phyloP scores from a whole-genome alignment of 2,113 vertebrate genomes.

The Halichoeres trimaculatus region DNA sequence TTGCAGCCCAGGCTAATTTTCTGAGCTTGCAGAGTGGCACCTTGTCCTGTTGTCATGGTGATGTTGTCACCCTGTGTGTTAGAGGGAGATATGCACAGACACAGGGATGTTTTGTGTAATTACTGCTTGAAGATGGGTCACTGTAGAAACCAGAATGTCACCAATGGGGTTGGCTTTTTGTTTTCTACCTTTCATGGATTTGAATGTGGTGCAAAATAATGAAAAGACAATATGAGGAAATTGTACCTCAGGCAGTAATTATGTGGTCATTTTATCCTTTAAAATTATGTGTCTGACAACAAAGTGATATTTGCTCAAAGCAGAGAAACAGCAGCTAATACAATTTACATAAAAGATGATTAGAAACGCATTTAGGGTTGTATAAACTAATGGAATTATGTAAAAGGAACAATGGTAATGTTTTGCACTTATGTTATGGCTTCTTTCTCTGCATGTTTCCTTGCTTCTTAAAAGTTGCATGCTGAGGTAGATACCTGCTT shows the following conservation, averaged over 20 bases:
- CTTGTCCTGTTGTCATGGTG: slow-evolving; percentile 64
- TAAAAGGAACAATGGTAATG: no score
- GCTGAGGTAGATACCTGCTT: background rate
- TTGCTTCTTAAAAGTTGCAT: background rate
- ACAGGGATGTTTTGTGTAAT: slow-evolving; percentile 35
- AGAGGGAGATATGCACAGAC: slow-evolving; percentile 31
- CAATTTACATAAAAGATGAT: background rate
- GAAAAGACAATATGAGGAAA: slow-evolving; percentile 5
- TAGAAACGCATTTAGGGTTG: background rate
- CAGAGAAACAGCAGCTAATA: background rate
- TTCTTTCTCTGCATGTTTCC: no score
- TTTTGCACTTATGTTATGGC: background rate
- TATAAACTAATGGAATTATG: no score
- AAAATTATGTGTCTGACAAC: background rate
- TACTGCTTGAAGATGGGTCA: slow-evolving; percentile 44
- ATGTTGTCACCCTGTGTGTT: slow-evolving; percentile 44
- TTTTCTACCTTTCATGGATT: slow-evolving; percentile 35
- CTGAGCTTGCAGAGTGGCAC: slow-evolving; percentile 17
- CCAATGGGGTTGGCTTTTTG: slow-evolving; percentile 9
- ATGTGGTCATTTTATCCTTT: background rate
- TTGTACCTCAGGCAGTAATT: background rate
- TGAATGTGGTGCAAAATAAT: slow-evolving; percentile 43
- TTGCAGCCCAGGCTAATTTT: slow-evolving; percentile 20
- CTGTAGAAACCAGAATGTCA: slow-evolving; percentile 58
- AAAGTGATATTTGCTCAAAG: background rate